Base-by-base conservation (phyloP, 2,888 invertebrate genomes). In the Brachycybe producta region DNA sequence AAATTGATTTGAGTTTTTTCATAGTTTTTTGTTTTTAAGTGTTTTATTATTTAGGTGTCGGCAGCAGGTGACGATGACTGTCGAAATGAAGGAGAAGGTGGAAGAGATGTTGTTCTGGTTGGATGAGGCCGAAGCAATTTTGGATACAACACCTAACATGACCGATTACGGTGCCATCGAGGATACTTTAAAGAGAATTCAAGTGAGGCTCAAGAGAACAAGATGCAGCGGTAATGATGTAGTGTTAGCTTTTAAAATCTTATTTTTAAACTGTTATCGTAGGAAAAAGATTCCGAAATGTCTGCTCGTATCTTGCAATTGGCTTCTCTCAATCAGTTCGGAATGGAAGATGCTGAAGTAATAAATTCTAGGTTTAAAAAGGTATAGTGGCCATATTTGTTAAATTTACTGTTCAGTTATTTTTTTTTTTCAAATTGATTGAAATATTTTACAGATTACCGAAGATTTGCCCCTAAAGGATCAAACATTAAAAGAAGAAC, bases 91-190 rank as follows among this genome's bases (percentile, higher is more conserved):
- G 2, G 62, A 64, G 42, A 64, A 64, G 51, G 63, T 67, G 61
- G 63, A 65, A 55, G 67, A 67, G 39, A 53, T 68, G 46, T 62
- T 63, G 50, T 61, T 61, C 52, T 68, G 68, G 66, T 60, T 70
- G 52, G 65, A 67, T 52, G 69, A 69, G 56, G 65, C 68, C 1
- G 67, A 68, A 51, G 65, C 73, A 55, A 69, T 80, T 57, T 67
- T 82, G 54, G 67, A 71, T 52, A 75, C 77, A 27, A 69, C 74
- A 52, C 75, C 78, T 52, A 77, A 77, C 68, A 73, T 76, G 17
- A 75, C 78, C 5, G 80, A 81, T 66, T 73, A 73, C 60, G 74
- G 76, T 44, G 75, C 75, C 47, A 70, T 82, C 45, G 72, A 76
- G 57, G 75, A 79, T 34, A 15, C 49, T 5, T 23, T 42, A 17